phyloP scores from a whole-genome alignment of 2,888 invertebrate species.

The Brachycybe producta region DNA sequence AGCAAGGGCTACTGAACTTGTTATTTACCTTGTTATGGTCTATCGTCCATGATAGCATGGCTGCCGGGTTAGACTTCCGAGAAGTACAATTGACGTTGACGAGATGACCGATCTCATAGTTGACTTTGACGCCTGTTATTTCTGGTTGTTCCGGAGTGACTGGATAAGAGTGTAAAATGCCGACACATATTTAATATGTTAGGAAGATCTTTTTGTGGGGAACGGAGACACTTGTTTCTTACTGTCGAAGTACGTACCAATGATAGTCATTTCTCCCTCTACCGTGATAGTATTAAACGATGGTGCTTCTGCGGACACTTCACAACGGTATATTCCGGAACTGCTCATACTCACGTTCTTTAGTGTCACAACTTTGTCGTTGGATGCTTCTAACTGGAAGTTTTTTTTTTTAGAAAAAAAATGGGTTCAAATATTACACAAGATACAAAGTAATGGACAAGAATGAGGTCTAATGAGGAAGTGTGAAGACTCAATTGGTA shows the following conservation, averaged over 20 bases:
- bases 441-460: too few relatives aligned
- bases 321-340: constrained; percentile 12
- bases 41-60: constrained; percentile 63
- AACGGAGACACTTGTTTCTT: too few relatives aligned
- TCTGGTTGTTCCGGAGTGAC: constrained; percentile 52
- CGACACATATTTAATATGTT: too few relatives aligned
- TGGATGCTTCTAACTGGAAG: constrained; percentile 7
- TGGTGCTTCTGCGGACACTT: constrained; percentile 16
- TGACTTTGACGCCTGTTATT: constrained; percentile 55
- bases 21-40: constrained; percentile 56
- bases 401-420: too few relatives aligned
- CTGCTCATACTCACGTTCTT: constrained; percentile 9
- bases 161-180: constrained; percentile 1
- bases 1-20: too few relatives aligned
- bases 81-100: constrained; percentile 62
- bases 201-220: too few relatives aligned
- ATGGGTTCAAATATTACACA: too few relatives aligned
- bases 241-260: constrained; percentile 14
- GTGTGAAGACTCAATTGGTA: too few relatives aligned
- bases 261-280: constrained; percentile 16
- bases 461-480: too few relatives aligned
- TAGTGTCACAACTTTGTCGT: constrained; percentile 6
- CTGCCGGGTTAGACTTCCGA: constrained; percentile 55
- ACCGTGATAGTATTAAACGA: constrained; percentile 10
- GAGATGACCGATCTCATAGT: constrained; percentile 51